These are phyloP conservation scores for Pectinophora gossypiella DNA, from an alignment of 1,140 invertebrate species.

Conservation along the genomic window DNA sequence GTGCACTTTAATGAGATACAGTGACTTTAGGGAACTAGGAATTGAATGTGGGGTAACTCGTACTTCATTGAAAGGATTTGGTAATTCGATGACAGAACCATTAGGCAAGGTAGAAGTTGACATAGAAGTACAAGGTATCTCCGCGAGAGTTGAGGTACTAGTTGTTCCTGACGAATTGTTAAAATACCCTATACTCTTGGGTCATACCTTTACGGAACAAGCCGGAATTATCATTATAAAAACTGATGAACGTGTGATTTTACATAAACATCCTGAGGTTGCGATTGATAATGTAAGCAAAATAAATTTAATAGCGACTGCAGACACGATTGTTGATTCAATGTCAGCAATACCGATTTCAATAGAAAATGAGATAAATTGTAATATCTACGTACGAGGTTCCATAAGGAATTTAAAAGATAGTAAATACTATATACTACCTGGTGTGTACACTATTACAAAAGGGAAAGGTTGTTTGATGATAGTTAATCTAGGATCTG, in stretches of 20 bases:
- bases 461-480: neutral
- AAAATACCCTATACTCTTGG: neutral
- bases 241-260: neutral
- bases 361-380: neutral
- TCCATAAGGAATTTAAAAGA: neutral
- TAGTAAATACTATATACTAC: neutral
- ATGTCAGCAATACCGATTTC: neutral
- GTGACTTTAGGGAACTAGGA: neutral
- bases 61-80: neutral
- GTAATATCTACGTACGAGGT: neutral
- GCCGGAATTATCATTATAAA: slow-evolving; percentile 2
- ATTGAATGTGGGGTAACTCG: neutral
- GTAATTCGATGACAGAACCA: neutral
- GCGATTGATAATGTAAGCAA: neutral
- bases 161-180: neutral
- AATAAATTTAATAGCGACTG: neutral
- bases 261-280: neutral
- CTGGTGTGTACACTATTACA: neutral
- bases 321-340: neutral
- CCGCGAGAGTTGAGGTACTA: neutral
- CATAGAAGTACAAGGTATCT: neutral
- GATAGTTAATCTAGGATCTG: neutral
- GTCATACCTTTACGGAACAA: slow-evolving; percentile 5
- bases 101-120: neutral
- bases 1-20: neutral